Conservation (phyloP, 2,797 vertebrate species). For the Numenius phaeopus region DNA sequence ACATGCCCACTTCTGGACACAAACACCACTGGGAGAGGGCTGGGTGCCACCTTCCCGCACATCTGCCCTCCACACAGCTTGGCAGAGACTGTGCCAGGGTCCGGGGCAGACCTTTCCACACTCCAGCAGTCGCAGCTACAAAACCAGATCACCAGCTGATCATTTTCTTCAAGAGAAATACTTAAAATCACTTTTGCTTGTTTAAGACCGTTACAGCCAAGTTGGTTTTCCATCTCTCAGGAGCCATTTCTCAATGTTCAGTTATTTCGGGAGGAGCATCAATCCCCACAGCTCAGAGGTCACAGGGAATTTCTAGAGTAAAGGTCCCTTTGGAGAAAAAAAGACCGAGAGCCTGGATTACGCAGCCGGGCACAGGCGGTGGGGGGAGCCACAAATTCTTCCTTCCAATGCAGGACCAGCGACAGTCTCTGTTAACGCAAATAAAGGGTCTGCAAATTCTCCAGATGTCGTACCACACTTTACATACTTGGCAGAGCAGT, state of each 20-base stretch:
- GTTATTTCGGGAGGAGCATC: background rate
- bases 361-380: fast-evolving
- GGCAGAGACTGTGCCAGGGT: too few relatives aligned
- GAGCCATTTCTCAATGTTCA: background rate
- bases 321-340: background rate
- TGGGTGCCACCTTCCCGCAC: fast-evolving
- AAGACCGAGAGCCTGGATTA: background rate
- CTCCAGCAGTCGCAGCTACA: background rate
- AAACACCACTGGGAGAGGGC: fast-evolving
- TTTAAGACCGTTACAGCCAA: background rate
- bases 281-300: background rate
- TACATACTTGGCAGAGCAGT: background rate
- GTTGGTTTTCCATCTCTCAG: background rate
- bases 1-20: too few relatives aligned
- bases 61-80: background rate
- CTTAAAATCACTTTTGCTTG: background rate
- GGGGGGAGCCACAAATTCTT: background rate
- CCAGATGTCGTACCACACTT: background rate
- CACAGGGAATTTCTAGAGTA: background rate
- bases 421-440: background rate
- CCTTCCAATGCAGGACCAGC: background rate
- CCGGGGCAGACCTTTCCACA: background rate
- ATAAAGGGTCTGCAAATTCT: background rate
- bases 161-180: background rate
- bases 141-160: background rate